Evolutionary conservation across 2,797 vertebrate species (phyloP).

Genomic region (Carduelis carduelis): DNA sequence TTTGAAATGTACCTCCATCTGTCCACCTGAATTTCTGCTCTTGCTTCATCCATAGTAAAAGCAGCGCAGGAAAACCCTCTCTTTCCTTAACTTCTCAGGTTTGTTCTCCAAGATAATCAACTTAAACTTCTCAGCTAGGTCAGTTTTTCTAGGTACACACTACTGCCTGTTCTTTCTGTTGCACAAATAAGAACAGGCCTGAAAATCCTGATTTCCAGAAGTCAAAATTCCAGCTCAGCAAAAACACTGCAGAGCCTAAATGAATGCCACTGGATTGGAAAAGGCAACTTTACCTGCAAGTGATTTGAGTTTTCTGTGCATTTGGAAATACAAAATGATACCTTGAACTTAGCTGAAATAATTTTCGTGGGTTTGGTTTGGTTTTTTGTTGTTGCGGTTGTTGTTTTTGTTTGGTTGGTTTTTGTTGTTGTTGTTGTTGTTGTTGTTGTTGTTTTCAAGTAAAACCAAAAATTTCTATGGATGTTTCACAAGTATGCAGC

Average conservation of each 20-base stretch:
- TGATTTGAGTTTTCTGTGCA: background rate
- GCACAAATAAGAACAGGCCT: background rate
- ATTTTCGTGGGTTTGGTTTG: background rate
- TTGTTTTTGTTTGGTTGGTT: background rate
- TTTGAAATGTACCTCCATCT: background rate
- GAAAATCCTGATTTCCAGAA: background rate
- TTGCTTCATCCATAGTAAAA: background rate
- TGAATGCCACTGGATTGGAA: background rate
- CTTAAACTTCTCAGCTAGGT: background rate
- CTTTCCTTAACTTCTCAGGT: background rate
- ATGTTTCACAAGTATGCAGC: background rate
- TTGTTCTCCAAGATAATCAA: background rate
- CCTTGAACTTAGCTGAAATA: background rate
- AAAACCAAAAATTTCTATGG: background rate
- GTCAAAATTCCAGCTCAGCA: background rate
- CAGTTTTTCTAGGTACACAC: background rate
- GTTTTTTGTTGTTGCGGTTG: too few species aligned
- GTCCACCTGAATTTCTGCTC: background rate
- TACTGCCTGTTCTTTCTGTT: background rate
- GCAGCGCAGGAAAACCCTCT: background rate
- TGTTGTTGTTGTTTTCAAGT: background rate
- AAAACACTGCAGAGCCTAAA: background rate
- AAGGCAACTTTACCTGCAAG: background rate
- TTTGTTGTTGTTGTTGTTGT: too few species aligned
- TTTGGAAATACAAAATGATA: background rate